phyloP scores from a whole-genome alignment of 2,113 vertebrate genomes.

The Stomatorhinus ivindoensis region DNA sequence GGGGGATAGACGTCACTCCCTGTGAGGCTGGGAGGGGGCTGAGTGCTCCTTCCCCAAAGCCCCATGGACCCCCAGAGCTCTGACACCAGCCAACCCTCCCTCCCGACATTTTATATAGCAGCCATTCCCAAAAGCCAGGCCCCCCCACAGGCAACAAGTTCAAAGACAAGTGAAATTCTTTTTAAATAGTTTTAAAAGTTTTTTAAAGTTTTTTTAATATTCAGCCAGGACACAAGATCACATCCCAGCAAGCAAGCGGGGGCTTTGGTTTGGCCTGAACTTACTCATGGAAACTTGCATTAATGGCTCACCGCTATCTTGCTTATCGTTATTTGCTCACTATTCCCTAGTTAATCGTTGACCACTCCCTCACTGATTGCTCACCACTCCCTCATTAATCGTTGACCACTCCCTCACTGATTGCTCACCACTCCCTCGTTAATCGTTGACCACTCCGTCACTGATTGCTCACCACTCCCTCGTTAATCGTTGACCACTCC shows the following conservation, averaged over 20 bases:
- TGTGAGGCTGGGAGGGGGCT: neutral
- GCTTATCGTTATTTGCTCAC: neutral
- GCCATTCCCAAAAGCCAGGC: neutral
- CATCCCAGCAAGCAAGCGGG: neutral
- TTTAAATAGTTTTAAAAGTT: no score
- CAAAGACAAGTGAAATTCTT: neutral
- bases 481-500: neutral
- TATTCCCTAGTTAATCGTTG: neutral
- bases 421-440: neutral
- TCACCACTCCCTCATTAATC: neutral
- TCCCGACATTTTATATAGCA: neutral
- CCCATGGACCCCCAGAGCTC: neutral
- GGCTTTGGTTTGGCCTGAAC: neutral
- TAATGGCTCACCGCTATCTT: neutral
- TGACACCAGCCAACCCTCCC: neutral
- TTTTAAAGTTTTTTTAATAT: neutral
- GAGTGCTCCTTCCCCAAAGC: neutral
- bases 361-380: neutral
- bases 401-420: neutral
- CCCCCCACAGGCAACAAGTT: neutral
- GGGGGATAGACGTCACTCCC: neutral
- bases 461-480: neutral
- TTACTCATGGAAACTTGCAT: neutral
- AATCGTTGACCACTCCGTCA: neutral
- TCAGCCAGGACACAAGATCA: neutral